phyloP scores from a whole-genome alignment of 2,797 vertebrate genomes.

The Dipus sagitta region DNA sequence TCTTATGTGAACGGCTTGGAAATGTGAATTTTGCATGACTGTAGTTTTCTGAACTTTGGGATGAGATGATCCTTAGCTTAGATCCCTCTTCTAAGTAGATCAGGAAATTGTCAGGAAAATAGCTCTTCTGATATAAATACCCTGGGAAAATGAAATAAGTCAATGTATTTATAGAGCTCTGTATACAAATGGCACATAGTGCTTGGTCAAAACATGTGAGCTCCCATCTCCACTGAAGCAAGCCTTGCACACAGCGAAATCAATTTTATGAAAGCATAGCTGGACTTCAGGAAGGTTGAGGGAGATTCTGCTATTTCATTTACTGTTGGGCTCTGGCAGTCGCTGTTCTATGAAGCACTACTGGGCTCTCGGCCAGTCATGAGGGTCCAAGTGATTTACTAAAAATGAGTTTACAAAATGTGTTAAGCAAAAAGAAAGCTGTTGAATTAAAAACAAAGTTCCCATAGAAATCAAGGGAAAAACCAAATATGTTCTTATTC shows the following conservation, averaged over 20 bases:
- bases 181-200: fast-evolving
- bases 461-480: neutral
- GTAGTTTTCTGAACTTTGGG: neutral
- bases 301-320: neutral
- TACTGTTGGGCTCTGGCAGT: neutral
- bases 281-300: too few species aligned
- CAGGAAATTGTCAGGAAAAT: neutral
- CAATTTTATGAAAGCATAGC: neutral
- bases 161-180: neutral
- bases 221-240: neutral
- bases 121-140: neutral
- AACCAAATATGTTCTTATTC: neutral
- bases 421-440: neutral
- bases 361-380: too few species aligned
- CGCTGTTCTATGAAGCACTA: neutral
- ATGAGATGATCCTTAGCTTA: neutral
- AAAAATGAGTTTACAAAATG: neutral
- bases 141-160: neutral
- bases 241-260: neutral
- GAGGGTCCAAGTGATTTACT: neutral
- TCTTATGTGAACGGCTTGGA: neutral
- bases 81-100: slow-evolving; percentile 27
- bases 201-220: neutral
- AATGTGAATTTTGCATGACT: neutral
- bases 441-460: neutral